Conservation (phyloP, 2,113 vertebrate genomes). For the Takifugu bimaculatus region DNA sequence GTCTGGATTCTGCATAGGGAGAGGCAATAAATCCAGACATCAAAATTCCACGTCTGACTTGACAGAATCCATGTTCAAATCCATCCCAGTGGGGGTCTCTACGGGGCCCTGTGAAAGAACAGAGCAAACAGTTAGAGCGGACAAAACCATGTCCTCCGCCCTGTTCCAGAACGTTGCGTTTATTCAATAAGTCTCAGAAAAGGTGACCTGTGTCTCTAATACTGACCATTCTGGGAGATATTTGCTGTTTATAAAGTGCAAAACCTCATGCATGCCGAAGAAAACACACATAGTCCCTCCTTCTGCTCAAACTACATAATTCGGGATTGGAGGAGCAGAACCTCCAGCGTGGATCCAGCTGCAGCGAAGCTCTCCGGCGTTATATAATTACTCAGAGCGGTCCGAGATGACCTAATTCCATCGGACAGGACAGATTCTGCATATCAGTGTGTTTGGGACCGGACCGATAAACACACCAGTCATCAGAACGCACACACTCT, state of each 20-base stretch:
- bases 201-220: too few relatives aligned
- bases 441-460: slow-evolving; percentile 30
- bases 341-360: slow-evolving; percentile 47
- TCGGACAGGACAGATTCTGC: slow-evolving; percentile 37
- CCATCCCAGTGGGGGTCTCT: background rate
- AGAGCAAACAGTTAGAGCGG: slow-evolving; percentile 12
- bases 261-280: background rate
- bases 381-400: slow-evolving; percentile 60
- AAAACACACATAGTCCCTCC: background rate
- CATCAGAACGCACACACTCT: slow-evolving; percentile 50
- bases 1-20: slow-evolving; percentile 16
- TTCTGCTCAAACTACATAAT: background rate
- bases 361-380: slow-evolving; percentile 47
- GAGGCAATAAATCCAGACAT: slow-evolving; percentile 3
- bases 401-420: slow-evolving; percentile 62
- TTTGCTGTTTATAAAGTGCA: too few relatives aligned
- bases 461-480: slow-evolving; percentile 36
- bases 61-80: slow-evolving; percentile 7
- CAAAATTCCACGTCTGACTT: slow-evolving; percentile 14
- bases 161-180: too few relatives aligned
- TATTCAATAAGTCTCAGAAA: too few relatives aligned
- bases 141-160: too few relatives aligned
- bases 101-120: slow-evolving; percentile 21
- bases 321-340: slow-evolving; percentile 15
- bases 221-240: too few relatives aligned